Conservation (phyloP, 2,113 vertebrate genomes). For the Zapus hudsonius region DNA sequence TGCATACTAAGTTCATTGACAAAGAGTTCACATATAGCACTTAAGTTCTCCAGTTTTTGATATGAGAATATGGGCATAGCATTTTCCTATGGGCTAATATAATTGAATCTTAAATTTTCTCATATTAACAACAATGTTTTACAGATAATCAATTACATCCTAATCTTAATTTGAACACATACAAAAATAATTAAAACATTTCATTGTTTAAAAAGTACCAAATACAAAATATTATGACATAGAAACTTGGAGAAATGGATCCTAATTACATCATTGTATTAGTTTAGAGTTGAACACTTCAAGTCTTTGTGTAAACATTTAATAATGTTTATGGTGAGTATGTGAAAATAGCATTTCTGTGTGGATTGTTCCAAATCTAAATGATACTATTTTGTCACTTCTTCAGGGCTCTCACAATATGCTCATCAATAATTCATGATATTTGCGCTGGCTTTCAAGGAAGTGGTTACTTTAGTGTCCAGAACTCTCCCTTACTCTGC, state of each 20-base stretch:
- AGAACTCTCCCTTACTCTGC: neutral
- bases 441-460: neutral
- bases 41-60: neutral
- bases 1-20: neutral
- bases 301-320: neutral
- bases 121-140: neutral
- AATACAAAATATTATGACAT: neutral
- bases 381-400: neutral
- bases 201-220: neutral
- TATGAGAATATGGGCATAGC: neutral
- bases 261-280: conserved; percentile 9
- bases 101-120: neutral
- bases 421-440: neutral
- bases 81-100: neutral
- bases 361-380: neutral
- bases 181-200: conserved; percentile 28
- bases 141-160: neutral
- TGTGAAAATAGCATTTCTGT: fast-evolving
- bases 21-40: neutral
- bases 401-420: neutral
- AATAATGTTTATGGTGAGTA: neutral
- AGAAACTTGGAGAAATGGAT: neutral
- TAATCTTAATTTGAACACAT: neutral
- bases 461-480: neutral
- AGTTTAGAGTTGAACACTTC: neutral